Evolutionary conservation across 2,113 vertebrate species (phyloP).

Genomic region (Crotalus horridus): DNA sequence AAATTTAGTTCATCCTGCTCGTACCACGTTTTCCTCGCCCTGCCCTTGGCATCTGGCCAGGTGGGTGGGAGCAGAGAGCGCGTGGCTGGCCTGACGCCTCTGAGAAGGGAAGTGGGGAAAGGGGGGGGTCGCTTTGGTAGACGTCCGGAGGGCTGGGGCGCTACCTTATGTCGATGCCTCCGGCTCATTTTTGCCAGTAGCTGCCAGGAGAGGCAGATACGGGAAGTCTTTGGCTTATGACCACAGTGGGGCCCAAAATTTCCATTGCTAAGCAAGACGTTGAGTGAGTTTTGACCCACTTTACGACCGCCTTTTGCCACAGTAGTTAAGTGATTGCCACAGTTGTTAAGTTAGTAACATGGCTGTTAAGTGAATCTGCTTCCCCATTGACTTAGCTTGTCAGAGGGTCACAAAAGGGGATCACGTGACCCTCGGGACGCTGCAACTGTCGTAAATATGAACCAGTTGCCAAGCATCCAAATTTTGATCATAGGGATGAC

Average conservation of each 20-base stretch:
- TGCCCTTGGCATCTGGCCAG: conserved; percentile 25
- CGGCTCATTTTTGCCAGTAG: not conserved
- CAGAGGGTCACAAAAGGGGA: not conserved
- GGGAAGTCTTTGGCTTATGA: not conserved
- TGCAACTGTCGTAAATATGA: too few relatives aligned
- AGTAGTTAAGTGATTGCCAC: not conserved
- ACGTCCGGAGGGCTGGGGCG: not conserved
- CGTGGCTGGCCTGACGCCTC: conserved; percentile 14
- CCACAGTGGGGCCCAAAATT: not conserved
- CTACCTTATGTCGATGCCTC: not conserved
- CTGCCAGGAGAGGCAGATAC: not conserved
- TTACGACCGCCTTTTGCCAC: not conserved
- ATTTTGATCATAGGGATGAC: not conserved
- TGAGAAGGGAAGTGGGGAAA: not conserved
- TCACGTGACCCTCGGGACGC: too few relatives aligned
- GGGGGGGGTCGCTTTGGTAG: not conserved
- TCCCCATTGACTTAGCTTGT: not conserved
- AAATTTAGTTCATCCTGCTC: not conserved
- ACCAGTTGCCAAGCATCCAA: not conserved
- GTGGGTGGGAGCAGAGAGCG: conserved; percentile 13
- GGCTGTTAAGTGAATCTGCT: not conserved
- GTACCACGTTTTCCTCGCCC: not conserved
- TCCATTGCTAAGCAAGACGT: not conserved
- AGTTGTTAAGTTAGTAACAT: not conserved
- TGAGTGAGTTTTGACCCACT: not conserved